These are phyloP conservation scores for Bucorvus abyssinicus DNA, from an alignment of 2,797 vertebrate genomes.

Conservation along the genomic window DNA sequence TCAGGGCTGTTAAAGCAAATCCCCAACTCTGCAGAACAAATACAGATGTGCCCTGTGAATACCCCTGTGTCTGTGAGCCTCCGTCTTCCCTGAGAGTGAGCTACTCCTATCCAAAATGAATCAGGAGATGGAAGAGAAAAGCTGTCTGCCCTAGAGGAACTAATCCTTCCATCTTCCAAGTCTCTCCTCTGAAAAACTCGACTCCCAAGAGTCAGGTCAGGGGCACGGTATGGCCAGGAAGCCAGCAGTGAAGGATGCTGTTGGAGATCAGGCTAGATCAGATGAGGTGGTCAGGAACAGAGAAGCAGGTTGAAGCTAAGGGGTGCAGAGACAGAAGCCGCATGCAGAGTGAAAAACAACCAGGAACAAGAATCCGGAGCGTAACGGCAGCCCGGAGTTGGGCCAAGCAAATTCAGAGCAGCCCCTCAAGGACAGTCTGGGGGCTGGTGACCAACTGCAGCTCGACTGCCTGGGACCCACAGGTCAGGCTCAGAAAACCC, in stretches of 20 bases:
- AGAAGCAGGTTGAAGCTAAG: neutral
- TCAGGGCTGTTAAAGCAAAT: neutral
- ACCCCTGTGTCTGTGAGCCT: neutral
- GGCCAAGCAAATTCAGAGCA: neutral
- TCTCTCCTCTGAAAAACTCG: neutral
- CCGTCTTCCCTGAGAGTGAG: neutral
- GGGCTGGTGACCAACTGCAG: neutral
- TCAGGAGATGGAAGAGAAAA: neutral
- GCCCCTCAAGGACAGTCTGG: neutral
- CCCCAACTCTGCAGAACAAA: neutral
- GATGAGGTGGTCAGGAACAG: neutral
- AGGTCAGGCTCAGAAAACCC: neutral
- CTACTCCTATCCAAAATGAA: neutral
- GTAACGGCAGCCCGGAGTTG: neutral
- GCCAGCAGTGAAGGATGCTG: neutral
- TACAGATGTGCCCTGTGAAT: neutral
- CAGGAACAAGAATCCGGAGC: neutral
- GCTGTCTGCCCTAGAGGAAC: neutral
- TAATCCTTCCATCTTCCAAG: neutral
- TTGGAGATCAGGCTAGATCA: neutral
- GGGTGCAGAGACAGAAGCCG: neutral
- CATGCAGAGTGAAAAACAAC: rapidly evolving
- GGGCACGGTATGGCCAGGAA: neutral
- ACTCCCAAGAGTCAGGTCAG: neutral
- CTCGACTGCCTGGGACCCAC: rapidly evolving